Evolutionary conservation across 2,888 invertebrate genomes (phyloP), one percentile per base, ranked within the genome.

Genomic region (Glyphotaelius pellucidus): DNA sequence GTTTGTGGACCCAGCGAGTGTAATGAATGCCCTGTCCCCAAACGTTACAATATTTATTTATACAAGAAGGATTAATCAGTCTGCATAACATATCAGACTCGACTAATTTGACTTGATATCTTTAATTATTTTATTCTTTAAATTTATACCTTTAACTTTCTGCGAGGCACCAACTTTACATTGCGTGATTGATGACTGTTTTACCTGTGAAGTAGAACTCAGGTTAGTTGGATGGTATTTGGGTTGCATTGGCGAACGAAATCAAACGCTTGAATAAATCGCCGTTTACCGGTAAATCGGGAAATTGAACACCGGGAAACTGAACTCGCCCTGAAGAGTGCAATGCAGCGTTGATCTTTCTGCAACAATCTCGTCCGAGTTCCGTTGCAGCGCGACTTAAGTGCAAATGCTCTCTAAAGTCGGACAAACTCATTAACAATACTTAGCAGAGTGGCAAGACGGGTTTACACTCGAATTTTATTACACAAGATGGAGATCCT

Each of bases 351-450:
- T n/a, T 9, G 67, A n/a, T 67, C 67, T 67, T 67, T 67, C 67
- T 67, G 25, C 25, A 67, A 67, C 67, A 67, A 67, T 67, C 67
- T 67, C 25, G 25, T 3, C 30, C 25, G n/a, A 86, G 42, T 86
- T 25, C 85, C 47, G 35, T 11, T 30, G 86, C 42, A 86, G 42
- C 47, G 42, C 47, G 86, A 86, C 86, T 42, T 25, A 86, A 42
- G 86, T 42, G 19, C 30, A 30, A 86, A 86, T 86, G 86, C 42
- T 42, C 86, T 42, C 42, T 30, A 15, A n/a, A 86, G 42, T 35
- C 42, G 38, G 30, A 30, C 38, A 42, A 86, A n/a, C 86, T 86
- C 86, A 86, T 86, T 86, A 38, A 86, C 85, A 85, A 85, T 85
- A 85, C 86, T 86, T 32, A 86, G 35, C n/a, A 83, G 47, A 86